Base-by-base conservation (phyloP, 92 coral and sea anemone species). In the Palythoa heliodiscus region DNA sequence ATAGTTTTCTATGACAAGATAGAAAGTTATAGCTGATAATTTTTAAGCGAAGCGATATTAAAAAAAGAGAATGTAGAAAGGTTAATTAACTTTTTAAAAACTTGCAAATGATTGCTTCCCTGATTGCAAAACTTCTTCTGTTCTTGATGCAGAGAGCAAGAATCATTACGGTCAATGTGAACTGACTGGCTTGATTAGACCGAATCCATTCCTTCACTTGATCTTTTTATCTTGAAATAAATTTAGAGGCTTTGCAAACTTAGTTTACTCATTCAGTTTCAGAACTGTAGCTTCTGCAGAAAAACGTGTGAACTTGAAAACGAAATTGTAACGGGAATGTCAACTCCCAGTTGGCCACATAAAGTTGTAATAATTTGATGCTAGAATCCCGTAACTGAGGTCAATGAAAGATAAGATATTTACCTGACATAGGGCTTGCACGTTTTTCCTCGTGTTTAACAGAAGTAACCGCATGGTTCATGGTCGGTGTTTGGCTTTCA, bases 221-320 rank as follows among this genome's bases (percentile, higher is more conserved):
- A 80, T 80, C 74, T 80, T 80, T 74, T 80, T 67, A 80, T 79
- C 73, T 60, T 43, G 63, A 47, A 4, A 80, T 13, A 63, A 80
- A 80, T 19, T 55, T 78, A 29, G 43, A 6, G 39, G 52, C 19
- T 43, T 24, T n/a, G 63, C 39, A 22, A 47, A 66, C 43, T 14
- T 5, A 80, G 48, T 58, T 24, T 47, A 19, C 57, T 67, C 54
- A 50, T 1, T 80, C 23, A 53, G 19, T n/a, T 66, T 66, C 29
- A 22, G 40, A 39, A 13, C 3, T 9, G 16, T 22, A 2, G 14
- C 16, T 52, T 23, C 4, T 47, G 0, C 7, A 37, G 5, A 66
- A 12, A 1, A 15, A 20, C 20, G 19, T n/a, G 75, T n/a, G 15
- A 63, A 67, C 37, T 48, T 23, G 2, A 10, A 11, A 48, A 68